A percentile compares a stretch with the other conserved stretches of the same genome.
phyloP scores from a whole-genome alignment of 1,140 invertebrate genomes.

The Coptotermes formosanus region DNA sequence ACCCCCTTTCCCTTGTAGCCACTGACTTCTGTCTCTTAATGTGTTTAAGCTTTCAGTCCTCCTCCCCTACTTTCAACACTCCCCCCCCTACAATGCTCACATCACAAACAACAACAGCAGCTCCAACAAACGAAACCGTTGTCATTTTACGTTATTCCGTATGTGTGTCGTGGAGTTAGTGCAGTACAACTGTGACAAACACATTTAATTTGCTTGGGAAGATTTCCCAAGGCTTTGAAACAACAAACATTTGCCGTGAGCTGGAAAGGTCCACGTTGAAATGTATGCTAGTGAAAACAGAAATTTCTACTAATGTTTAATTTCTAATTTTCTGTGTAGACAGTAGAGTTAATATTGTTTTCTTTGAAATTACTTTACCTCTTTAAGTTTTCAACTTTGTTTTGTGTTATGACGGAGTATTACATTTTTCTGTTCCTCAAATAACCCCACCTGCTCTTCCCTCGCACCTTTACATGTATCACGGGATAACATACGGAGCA shows the following conservation, averaged over 20 bases:
- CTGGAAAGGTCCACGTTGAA: background rate
- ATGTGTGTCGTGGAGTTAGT: background rate
- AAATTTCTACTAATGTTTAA: background rate
- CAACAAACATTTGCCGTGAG: background rate
- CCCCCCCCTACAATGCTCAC: background rate
- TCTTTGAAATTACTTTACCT: background rate
- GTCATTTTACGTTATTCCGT: constrained; percentile 8
- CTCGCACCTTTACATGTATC: background rate
- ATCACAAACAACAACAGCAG: constrained; percentile 1
- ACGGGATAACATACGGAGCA: background rate
- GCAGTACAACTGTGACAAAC: background rate
- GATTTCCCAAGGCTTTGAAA: constrained; percentile 1
- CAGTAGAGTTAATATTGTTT: background rate
- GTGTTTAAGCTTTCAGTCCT: background rate
- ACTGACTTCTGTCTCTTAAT: background rate
- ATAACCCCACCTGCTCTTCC: background rate
- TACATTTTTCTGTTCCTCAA: background rate
- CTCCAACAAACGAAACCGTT: constrained; percentile 2
- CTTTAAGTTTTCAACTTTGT: background rate
- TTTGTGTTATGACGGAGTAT: background rate
- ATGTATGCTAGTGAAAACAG: background rate
- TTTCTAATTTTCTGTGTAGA: constrained; percentile 11
- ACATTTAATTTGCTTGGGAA: constrained; percentile 19
- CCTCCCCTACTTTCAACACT: background rate
- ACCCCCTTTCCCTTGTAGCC: background rate